Conservation (phyloP, 2,888 invertebrate species). For the Drosophila meridionalis region DNA sequence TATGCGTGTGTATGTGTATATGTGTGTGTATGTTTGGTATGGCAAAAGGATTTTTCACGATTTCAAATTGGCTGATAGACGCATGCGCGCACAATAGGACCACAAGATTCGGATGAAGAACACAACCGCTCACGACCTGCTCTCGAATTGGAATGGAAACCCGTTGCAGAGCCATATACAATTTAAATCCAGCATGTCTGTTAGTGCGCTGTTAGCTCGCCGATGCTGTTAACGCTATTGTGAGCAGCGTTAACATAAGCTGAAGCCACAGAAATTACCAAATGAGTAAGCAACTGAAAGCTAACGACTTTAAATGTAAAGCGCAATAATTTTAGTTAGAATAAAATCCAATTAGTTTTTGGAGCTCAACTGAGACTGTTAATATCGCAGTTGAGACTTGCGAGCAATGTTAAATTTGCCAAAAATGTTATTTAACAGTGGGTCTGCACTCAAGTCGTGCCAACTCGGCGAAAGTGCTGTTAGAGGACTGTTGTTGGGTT, state of each 20-base stretch:
- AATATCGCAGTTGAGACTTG: not conserved
- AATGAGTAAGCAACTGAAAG: not conserved
- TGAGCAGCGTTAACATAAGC: constrained; percentile 3
- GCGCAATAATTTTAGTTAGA: not conserved
- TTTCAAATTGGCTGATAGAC: constrained; percentile 59
- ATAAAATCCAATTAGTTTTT: not conserved
- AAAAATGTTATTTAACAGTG: constrained; percentile 23
- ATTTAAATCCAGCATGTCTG: constrained; percentile 51
- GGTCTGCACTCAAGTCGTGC: constrained; percentile 13
- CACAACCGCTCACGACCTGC: constrained; percentile 80
- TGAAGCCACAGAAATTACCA: not conserved
- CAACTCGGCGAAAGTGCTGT: constrained; percentile 59
- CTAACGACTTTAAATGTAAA: not conserved
- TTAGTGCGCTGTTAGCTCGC: constrained; percentile 18
- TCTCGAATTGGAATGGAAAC: constrained; percentile 82
- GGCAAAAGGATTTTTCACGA: constrained; percentile 75
- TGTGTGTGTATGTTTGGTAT: constrained; percentile 50
- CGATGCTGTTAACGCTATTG: constrained; percentile 22
- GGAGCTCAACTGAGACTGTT: not conserved
- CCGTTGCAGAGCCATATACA: constrained; percentile 55
- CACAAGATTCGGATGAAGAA: constrained; percentile 52
- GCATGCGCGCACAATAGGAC: constrained; percentile 70
- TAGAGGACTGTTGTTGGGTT: constrained; percentile 44
- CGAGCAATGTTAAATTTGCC: not conserved
- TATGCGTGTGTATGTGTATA: constrained; percentile 11